phyloP scores from a whole-genome alignment of 2,113 vertebrate genomes.

The Phocoena phocoena region DNA sequence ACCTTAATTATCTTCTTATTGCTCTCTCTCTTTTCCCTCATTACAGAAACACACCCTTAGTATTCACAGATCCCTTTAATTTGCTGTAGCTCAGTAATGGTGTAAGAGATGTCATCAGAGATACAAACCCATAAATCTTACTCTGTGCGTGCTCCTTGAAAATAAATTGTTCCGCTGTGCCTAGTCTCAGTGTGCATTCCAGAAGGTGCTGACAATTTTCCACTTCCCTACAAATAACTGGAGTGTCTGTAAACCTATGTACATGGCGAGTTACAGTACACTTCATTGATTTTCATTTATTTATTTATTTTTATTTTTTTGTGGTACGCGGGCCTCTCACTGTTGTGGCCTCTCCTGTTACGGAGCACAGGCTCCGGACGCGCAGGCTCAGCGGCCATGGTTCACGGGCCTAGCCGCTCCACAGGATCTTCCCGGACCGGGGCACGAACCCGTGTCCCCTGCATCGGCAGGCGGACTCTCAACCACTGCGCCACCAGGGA shows the following conservation, averaged over 20 bases:
- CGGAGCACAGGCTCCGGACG: no score
- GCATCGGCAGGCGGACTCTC: no score
- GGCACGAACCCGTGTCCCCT: no score
- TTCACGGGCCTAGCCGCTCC: no score
- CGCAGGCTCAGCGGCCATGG: no score
- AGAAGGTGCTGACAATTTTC: slow-evolving; percentile 71
- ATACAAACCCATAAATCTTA: slow-evolving; percentile 86
- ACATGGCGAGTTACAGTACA: neutral
- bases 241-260: slow-evolving; percentile 37
- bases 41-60: slow-evolving; percentile 88
- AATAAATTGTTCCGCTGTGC: slow-evolving; percentile 81
- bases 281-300: no score
- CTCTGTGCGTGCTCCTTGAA: slow-evolving; percentile 82
- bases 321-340: no score
- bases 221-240: slow-evolving; percentile 53
- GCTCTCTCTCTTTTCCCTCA: slow-evolving; percentile 87
- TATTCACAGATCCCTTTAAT: slow-evolving; percentile 85
- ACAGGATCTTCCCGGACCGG: no score
- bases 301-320: no score
- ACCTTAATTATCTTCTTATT: slow-evolving; percentile 93
- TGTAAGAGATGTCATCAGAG: slow-evolving; percentile 81
- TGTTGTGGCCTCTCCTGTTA: no score
- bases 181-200: slow-evolving; percentile 64
- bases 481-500: no score
- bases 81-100: slow-evolving; percentile 83